Conservation (phyloP, 2,113 vertebrate genomes). For the Python bivittatus region DNA sequence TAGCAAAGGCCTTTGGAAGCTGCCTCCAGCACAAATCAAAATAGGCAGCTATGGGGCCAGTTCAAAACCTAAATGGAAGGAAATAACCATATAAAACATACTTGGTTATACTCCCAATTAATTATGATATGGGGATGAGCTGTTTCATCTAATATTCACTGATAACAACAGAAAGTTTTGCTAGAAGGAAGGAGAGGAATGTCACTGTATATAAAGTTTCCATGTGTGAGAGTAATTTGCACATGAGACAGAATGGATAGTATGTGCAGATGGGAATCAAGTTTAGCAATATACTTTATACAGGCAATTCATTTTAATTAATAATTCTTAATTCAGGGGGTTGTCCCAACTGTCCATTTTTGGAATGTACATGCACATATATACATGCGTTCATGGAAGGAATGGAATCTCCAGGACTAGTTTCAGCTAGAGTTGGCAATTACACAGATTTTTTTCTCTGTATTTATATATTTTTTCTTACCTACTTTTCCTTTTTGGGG, state of each 20-base stretch:
- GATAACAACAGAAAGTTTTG: not conserved
- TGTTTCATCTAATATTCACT: not conserved
- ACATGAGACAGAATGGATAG: not conserved
- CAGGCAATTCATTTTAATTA: not conserved
- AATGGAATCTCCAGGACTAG: too few relatives aligned
- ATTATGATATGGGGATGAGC: not conserved
- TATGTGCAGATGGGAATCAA: not conserved
- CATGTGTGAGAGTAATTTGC: not conserved
- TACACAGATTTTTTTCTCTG: too few relatives aligned
- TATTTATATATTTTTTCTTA: too few relatives aligned
- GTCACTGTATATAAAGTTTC: not conserved
- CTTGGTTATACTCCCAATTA: not conserved
- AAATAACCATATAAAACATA: constrained; percentile 6
- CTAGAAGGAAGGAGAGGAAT: not conserved
- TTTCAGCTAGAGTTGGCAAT: too few relatives aligned
- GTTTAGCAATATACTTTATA: not conserved
- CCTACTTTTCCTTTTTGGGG: not conserved
- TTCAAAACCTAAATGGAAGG: constrained; percentile 3
- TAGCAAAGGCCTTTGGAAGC: rapidly evolving
- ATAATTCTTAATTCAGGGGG: not conserved
- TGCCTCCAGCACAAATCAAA: not conserved
- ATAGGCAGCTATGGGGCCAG: not conserved
- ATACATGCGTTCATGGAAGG: too few relatives aligned
- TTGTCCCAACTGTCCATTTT: not conserved
- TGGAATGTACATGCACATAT: too few relatives aligned